A percentile compares a stretch with the other conserved stretches of the same genome.
Evolutionary conservation across 2,113 vertebrate species (phyloP).

Genomic region (Hydropotes inermis): DNA sequence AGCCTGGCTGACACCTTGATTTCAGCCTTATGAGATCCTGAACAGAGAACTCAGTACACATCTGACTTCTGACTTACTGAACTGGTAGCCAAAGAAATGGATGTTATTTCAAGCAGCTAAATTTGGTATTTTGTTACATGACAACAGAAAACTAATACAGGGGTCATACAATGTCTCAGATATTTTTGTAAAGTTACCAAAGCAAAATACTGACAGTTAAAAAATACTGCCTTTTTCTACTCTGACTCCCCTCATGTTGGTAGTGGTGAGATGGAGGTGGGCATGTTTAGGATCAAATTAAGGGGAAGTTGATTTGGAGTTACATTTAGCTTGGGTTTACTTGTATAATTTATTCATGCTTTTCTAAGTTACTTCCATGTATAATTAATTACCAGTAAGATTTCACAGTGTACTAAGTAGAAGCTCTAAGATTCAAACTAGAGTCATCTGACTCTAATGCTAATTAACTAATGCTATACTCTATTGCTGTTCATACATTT

Average conservation of each 20-base stretch:
- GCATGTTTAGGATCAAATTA: background rate
- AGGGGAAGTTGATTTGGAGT: conserved; percentile 16
- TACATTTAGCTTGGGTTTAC: conserved; percentile 22
- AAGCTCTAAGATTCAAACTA: conserved; percentile 1
- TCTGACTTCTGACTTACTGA: background rate
- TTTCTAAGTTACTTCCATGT: background rate
- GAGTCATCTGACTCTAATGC: background rate
- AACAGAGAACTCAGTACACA: background rate
- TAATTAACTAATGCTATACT: background rate
- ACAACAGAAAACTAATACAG: conserved; percentile 21
- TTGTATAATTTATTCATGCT: conserved; percentile 29
- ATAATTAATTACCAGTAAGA: conserved; percentile 34
- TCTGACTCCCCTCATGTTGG: background rate
- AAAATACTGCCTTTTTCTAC: background rate
- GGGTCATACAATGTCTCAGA: background rate
- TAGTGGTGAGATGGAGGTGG: background rate
- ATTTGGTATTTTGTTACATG: conserved; percentile 17
- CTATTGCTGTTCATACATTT: background rate
- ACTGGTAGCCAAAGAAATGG: background rate
- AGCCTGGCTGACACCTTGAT: background rate
- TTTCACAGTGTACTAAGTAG: conserved; percentile 19
- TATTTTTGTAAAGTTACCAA: conserved; percentile 21
- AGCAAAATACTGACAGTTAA: background rate
- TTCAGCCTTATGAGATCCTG: background rate
- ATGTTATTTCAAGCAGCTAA: background rate